Base-by-base conservation (phyloP, 2,888 invertebrate genomes). In the Eustalomyia histrio region DNA sequence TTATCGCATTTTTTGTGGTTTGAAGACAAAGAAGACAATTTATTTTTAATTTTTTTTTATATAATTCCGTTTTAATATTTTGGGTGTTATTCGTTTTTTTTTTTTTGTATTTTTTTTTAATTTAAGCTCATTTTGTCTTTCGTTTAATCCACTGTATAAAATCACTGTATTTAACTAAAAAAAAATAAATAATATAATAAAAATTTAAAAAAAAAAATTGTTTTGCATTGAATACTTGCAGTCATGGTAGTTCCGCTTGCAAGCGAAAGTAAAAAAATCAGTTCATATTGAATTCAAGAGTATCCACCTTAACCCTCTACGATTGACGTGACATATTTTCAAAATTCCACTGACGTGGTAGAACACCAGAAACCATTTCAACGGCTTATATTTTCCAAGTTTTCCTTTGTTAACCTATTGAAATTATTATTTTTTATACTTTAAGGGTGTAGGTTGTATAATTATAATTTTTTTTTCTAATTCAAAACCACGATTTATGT, bases 161-260 rank as follows among this genome's bases (percentile, higher is more conserved):
- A 67, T 67, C 74, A 78, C 72, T 74, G 35, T 78, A 78, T 71
- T 81, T 71, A 75, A 67, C 58, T 74, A 81, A 74, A 65, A 55
- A 8, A 61, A 67, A 39, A n/a, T 17, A 29, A 7, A 29, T 29
- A 29, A 57, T 29, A 29, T 0, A 33, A n/a, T n/a, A 55, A 53
- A 52, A 14, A 16, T 7, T 24, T 12, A 63, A 43, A 57, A 18
- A 75, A 68, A 47, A 24, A 18, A 21, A 21, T 21, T 53, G 55
- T 61, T n/a, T 4, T 21, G 2, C 21, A 21, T 21, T 21, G 21
- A 21, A 21, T 4, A 21, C 21, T 21, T 21, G 2, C 2, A 4
- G 21, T 21, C 21, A 21, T n/a, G n/a, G n/a, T n/a, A n/a, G n/a
- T n/a, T n/a, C n/a, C n/a, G n/a, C n/a, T n/a, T n/a, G n/a, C n/a